Percentiles rank a stretch among this genome's conserved stretches.
These are phyloP conservation scores for Daboia siamensis DNA, from an alignment of 2,113 vertebrate species.

Conservation along the genomic window DNA sequence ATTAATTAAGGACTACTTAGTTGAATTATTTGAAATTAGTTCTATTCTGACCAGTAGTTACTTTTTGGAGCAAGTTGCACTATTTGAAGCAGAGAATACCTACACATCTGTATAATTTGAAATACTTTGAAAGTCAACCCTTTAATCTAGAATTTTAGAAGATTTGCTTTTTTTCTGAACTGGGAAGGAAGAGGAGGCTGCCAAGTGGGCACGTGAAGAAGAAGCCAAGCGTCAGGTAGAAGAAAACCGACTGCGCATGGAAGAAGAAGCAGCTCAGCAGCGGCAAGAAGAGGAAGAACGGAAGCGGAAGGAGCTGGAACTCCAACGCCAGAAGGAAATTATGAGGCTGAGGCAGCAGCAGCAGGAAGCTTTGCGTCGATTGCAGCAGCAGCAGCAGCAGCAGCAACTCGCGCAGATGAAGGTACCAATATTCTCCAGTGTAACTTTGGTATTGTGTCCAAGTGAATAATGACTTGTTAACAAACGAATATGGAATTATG, in stretches of 20 bases:
- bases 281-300: slow-evolving; percentile 83
- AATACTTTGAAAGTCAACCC: neutral
- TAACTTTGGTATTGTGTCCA: neutral
- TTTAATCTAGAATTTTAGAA: neutral
- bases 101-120: neutral
- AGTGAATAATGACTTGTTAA: neutral
- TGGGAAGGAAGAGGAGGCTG: slow-evolving; percentile 85
- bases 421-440: slow-evolving; percentile 62
- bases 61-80: neutral
- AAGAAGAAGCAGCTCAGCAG: slow-evolving; percentile 85
- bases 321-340: slow-evolving; percentile 79
- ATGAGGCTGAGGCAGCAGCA: slow-evolving; percentile 82
- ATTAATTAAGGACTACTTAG: neutral
- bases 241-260: slow-evolving; percentile 80
- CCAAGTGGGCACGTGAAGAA: slow-evolving; percentile 74
- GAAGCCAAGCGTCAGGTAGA: slow-evolving; percentile 83
- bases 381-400: slow-evolving; percentile 93
- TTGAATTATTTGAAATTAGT: neutral
- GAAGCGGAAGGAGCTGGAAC: slow-evolving; percentile 78
- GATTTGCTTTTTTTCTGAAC: slow-evolving; percentile 46
- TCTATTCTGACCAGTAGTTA: neutral
- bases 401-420: slow-evolving; percentile 98
- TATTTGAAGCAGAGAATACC: neutral
- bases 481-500: neutral
- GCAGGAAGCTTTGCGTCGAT: slow-evolving; percentile 86